Percentiles rank a stretch among this genome's conserved stretches.
Conservation (phyloP, 2,797 vertebrate genomes). For the Eremophila alpestris region DNA sequence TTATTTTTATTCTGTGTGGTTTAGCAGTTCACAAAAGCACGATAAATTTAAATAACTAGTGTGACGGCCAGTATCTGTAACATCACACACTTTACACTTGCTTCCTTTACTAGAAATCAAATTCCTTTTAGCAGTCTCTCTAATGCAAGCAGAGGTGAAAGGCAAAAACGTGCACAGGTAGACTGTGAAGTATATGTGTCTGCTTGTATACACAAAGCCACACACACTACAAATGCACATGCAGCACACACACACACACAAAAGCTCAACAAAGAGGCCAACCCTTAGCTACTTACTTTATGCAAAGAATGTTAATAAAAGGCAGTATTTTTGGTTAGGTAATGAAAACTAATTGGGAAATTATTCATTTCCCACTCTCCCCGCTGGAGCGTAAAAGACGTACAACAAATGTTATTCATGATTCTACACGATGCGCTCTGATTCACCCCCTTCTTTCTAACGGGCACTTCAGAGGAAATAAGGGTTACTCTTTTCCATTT, state of each 20-base stretch:
- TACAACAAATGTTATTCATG: constrained; percentile 70
- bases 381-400: constrained; percentile 41
- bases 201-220: not conserved
- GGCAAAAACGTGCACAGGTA: not conserved
- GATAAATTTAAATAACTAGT: not conserved
- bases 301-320: constrained; percentile 52
- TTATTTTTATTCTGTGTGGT: not conserved
- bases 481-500: constrained; percentile 76
- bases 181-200: not conserved
- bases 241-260: not conserved
- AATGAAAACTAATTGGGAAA: constrained; percentile 72
- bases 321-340: constrained; percentile 60
- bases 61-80: not conserved
- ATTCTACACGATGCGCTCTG: constrained; percentile 53
- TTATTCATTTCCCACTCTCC: constrained; percentile 65
- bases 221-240: rapidly evolving
- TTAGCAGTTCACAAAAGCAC: not conserved
- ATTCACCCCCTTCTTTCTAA: constrained; percentile 71
- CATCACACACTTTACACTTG: not conserved
- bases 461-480: constrained; percentile 69
- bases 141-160: not conserved
- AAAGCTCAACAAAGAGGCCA: constrained; percentile 15
- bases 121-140: not conserved
- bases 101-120: not conserved
- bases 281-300: constrained; percentile 35